A percentile compares a stretch with the other conserved stretches of the same genome.
These are phyloP conservation scores for Condylostylus longicornis DNA, from an alignment of 1,140 invertebrate genomes.

Conservation along the genomic window DNA sequence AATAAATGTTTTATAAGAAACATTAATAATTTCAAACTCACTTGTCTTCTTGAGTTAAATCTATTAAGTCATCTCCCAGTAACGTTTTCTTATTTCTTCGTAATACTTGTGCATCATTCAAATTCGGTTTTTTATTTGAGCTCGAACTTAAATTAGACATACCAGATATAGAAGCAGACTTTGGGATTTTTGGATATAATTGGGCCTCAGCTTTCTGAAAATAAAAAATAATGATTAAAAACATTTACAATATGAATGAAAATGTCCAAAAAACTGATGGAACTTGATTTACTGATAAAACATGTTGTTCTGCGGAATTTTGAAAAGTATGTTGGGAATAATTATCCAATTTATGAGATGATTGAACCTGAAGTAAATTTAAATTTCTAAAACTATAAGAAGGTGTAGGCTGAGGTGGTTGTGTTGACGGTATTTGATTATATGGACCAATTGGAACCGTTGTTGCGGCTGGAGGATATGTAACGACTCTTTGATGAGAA, in stretches of 20 bases:
- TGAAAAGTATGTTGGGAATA: no score
- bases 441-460: conserved; percentile 4
- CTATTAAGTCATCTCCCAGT: conserved; percentile 34
- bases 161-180: neutral
- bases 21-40: conserved; percentile 11
- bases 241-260: no score
- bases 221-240: no score
- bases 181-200: neutral
- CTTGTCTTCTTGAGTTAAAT: conserved; percentile 32
- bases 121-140: neutral
- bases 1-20: neutral
- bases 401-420: conserved; percentile 1
- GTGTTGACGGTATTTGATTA: conserved; percentile 6
- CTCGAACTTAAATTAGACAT: neutral
- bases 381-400: no score
- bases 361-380: no score
- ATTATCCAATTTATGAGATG: no score
- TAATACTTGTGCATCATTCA: neutral
- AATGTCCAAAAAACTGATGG: no score
- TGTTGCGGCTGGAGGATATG: conserved; percentile 3
- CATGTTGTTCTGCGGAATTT: no score
- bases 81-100: conserved; percentile 1
- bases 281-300: no score
- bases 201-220: neutral
- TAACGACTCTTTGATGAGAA: conserved; percentile 4